Evolutionary conservation across 2,113 vertebrate species (phyloP), one percentile per base, ranked within the genome.

Genomic region (Aptenodytes forsteri): DNA sequence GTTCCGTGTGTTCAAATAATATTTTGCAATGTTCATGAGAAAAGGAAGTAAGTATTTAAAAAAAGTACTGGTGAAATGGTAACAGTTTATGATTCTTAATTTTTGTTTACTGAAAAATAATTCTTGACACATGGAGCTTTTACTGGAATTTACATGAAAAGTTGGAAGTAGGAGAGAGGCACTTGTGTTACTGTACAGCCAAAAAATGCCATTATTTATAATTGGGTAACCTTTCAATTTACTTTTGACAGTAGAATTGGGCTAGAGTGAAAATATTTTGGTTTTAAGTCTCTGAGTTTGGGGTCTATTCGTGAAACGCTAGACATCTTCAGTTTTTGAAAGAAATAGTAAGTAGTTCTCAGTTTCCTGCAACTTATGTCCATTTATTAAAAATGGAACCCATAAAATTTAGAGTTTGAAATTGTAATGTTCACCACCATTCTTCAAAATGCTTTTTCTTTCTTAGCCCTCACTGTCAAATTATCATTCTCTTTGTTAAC

Each of bases 1-100:
- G 29, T 85, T 96, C 83, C 36, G 0, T 92, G 78, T 96, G 78
- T 91, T 95, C 77, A 90, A 81, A 82, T 83, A 80, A 34, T 65
- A 44, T 97, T 97, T 96, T 93, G 96, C 94, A 96, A 97, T 36
- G 82, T 78, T 96, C 81, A 75, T 95, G 86, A 96, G 90, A 94
- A 94, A 88, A 87, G 95, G 91, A 97, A 95, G 95, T 92, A 90
- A 93, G 79, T 95, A 93, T 97, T 94, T 95, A 88, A 83, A 91
- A 72, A 72, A 66, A 95, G 66, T 83, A 88, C 78, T 94, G 88
- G 73, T 67, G 69, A 96, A 96, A 95, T 93, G 42, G 40, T 58
- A 83, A 91, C 83, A 96, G 73, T 94, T 97, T 96, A 91, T 84
- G 49, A 46, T 80, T 93, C 91, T 86, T 89, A 82, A 83, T 82